These are phyloP conservation scores for Iphiclides podalirius DNA, from an alignment of 2,888 invertebrate genomes.

Conservation along the genomic window DNA sequence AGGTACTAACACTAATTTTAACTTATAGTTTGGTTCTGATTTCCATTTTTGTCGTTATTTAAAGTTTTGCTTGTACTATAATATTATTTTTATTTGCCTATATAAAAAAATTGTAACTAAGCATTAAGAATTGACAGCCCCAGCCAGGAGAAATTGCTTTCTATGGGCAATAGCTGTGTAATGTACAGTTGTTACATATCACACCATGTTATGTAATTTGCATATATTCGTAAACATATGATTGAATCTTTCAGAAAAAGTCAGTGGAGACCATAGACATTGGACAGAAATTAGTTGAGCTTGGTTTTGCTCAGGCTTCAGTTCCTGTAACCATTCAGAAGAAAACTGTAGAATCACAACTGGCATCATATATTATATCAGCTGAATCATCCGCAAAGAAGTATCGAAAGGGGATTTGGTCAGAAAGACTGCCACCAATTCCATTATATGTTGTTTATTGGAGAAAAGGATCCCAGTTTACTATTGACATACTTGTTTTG, in stretches of 20 bases:
- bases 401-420: constrained; percentile 69
- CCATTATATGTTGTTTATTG: constrained; percentile 59
- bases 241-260: constrained; percentile 61
- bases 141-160: too few relatives aligned
- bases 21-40: too few relatives aligned
- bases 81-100: constrained; percentile 5
- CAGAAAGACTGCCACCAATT: constrained; percentile 62
- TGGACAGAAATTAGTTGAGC: constrained; percentile 68
- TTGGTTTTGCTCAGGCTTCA: constrained; percentile 68
- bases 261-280: constrained; percentile 62
- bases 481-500: constrained; percentile 40
- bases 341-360: constrained; percentile 59
- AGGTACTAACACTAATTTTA: constrained; percentile 42
- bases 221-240: too few relatives aligned
- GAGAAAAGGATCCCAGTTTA: constrained; percentile 55
- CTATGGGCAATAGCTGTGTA: too few relatives aligned
- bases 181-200: too few relatives aligned
- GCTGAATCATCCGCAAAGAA: constrained; percentile 65
- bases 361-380: constrained; percentile 56
- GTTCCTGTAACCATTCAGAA: constrained; percentile 54
- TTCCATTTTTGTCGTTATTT: too few relatives aligned
- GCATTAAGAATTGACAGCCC: too few relatives aligned
- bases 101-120: too few relatives aligned
- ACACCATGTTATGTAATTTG: too few relatives aligned
- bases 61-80: too few relatives aligned